A percentile compares a stretch with the other conserved stretches of the same genome.
These are phyloP conservation scores for Bursaphelenchus okinawaensis DNA, from an alignment of 2,888 invertebrate genomes.

Conservation along the genomic window DNA sequence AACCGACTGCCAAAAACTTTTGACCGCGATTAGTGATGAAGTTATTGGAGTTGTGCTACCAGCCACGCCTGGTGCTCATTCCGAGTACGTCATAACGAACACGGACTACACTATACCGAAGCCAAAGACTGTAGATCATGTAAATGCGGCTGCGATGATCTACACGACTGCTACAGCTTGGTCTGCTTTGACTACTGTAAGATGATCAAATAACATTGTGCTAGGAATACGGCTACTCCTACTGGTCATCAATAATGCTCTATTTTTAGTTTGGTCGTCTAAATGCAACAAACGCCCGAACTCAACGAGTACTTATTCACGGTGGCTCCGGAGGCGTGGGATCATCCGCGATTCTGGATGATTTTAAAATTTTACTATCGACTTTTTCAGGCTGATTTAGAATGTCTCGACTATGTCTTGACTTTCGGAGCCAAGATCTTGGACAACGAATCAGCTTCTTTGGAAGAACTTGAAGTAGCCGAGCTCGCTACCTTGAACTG, in stretches of 20 bases:
- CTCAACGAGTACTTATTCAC: conserved; percentile 66
- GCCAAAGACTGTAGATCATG: conserved; percentile 41
- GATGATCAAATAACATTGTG: no score
- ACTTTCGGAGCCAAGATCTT: conserved; percentile 42
- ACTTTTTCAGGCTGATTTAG: conserved; percentile 37
- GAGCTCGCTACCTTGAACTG: conserved; percentile 43
- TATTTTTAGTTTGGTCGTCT: conserved; percentile 62
- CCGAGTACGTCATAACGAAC: conserved; percentile 65
- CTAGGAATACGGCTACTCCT: no score
- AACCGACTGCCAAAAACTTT: conserved; percentile 70
- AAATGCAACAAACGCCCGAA: conserved; percentile 57
- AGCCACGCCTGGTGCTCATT: conserved; percentile 72
- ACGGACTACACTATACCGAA: conserved; percentile 30
- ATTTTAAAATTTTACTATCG: no score
- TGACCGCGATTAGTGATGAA: conserved; percentile 80
- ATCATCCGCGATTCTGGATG: conserved; percentile 72
- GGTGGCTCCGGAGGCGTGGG: conserved; percentile 90
- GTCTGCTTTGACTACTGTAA: conserved; percentile 66
- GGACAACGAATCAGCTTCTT: conserved; percentile 35
- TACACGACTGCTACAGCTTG: conserved; percentile 82
- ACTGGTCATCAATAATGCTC: no score
- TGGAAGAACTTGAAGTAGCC: conserved; percentile 37
- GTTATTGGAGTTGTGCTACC: conserved; percentile 87
- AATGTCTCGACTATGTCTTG: conserved; percentile 35
- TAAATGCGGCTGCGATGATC: conserved; percentile 74